Evolutionary conservation across 2,888 invertebrate species (phyloP).

Genomic region (Chaitophorus viminalis): DNA sequence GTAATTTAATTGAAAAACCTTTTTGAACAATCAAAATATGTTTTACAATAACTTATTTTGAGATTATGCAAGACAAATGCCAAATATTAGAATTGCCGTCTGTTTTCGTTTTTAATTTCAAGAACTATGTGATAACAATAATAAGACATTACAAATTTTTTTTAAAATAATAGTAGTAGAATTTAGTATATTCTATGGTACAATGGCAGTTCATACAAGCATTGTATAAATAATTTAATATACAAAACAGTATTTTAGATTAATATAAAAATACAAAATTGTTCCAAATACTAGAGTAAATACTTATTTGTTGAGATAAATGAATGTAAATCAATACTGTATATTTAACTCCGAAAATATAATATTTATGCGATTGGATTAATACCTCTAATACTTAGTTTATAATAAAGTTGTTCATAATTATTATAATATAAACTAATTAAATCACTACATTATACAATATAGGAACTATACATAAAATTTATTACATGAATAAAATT

Average conservation of each 20-base stretch:
- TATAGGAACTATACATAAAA: conserved; percentile 37
- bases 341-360: not conserved
- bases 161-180: not conserved
- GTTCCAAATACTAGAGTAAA: not conserved
- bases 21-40: not conserved
- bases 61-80: not conserved
- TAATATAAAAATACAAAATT: not conserved
- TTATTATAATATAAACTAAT: conserved; percentile 3
- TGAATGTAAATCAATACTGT: not conserved
- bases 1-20: not conserved
- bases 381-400: conserved; percentile 13
- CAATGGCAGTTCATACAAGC: not conserved
- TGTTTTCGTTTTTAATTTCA: not conserved
- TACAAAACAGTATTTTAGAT: not conserved
- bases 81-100: not conserved
- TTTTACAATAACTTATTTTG: not conserved
- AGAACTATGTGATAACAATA: not conserved
- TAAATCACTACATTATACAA: conserved; percentile 32
- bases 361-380: conserved; percentile 19
- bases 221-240: not conserved
- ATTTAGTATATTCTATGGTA: too few relatives aligned
- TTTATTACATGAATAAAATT: conserved; percentile 32
- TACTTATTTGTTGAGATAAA: not conserved
- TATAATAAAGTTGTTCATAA: not conserved
- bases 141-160: not conserved